phyloP scores from a whole-genome alignment of 1,140 invertebrate genomes.

The Megalonaias nervosa region DNA sequence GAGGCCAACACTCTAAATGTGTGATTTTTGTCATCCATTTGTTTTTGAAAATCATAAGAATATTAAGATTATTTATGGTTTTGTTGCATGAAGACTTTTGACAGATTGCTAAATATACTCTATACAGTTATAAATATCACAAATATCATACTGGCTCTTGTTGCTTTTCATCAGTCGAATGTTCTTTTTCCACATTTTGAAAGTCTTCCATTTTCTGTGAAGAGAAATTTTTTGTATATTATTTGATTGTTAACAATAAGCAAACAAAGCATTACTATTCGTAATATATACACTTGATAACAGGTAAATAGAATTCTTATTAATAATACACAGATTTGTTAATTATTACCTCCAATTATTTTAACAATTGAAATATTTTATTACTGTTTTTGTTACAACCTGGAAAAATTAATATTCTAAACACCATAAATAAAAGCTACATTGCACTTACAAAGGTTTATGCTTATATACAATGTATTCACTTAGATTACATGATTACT shows the following conservation, averaged over 20 bases:
- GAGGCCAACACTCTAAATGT: too few species aligned
- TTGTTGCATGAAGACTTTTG: too few species aligned
- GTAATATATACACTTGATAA: background rate
- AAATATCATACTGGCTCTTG: conserved; percentile 56
- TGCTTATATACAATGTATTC: too few species aligned
- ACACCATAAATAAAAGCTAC: too few species aligned
- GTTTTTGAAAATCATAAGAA: too few species aligned
- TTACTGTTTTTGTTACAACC: background rate
- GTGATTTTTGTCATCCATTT: too few species aligned
- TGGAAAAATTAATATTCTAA: too few species aligned
- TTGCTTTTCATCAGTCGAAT: conserved; percentile 60
- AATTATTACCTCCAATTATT: background rate
- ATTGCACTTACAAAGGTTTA: too few species aligned
- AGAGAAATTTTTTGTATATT: conserved; percentile 12
- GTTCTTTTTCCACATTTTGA: conserved; percentile 61
- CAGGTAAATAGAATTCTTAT: background rate
- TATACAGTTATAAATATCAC: too few species aligned
- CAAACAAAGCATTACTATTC: background rate
- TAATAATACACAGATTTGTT: background rate
- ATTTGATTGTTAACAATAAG: background rate
- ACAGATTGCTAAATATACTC: too few species aligned
- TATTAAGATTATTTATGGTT: too few species aligned
- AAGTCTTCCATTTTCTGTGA: conserved; percentile 64
- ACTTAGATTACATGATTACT: too few species aligned
- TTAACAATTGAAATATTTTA: background rate